phyloP scores from a whole-genome alignment of 2,888 invertebrate genomes.

The Brachynemurus nebulosus region DNA sequence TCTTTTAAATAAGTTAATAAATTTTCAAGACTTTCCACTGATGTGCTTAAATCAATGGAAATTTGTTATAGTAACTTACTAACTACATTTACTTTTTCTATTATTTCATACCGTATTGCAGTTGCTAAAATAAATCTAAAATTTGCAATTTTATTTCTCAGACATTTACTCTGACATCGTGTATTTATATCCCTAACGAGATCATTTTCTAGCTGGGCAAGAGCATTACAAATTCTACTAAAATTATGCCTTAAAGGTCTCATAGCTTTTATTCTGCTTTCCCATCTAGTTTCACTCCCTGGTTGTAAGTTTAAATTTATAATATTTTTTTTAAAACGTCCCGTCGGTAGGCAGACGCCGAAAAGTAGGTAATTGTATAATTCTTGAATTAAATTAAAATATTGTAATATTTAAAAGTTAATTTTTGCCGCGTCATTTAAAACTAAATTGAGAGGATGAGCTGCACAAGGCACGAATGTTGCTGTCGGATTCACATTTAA shows the following conservation, averaged over 20 bases:
- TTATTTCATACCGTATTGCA: too few species aligned
- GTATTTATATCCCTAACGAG: too few species aligned
- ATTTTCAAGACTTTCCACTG: too few species aligned
- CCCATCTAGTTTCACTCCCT: slow-evolving; percentile 17
- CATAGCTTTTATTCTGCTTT: slow-evolving; percentile 16
- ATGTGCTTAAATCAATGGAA: too few species aligned
- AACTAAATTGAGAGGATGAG: slow-evolving; percentile 20
- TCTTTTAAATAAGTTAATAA: too few species aligned
- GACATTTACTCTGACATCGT: too few species aligned
- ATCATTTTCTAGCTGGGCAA: slow-evolving; percentile 4
- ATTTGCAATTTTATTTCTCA: too few species aligned
- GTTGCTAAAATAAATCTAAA: too few species aligned
- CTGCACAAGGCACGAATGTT: slow-evolving; percentile 21
- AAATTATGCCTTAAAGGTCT: slow-evolving; percentile 15
- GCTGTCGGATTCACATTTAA: slow-evolving; percentile 17
- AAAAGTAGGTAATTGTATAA: slow-evolving; percentile 20
- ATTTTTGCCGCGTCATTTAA: slow-evolving; percentile 19
- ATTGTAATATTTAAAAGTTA: slow-evolving; percentile 12
- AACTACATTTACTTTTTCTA: too few species aligned
- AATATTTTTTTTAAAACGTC: slow-evolving; percentile 14
- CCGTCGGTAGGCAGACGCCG: slow-evolving; percentile 17
- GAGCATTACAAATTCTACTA: slow-evolving; percentile 14
- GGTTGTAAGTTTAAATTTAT: slow-evolving; percentile 16
- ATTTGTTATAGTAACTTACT: too few species aligned
- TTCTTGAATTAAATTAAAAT: slow-evolving; percentile 20